These are phyloP conservation scores for Chiroxiphia lanceolata DNA, from an alignment of 2,797 vertebrate species.

Conservation along the genomic window DNA sequence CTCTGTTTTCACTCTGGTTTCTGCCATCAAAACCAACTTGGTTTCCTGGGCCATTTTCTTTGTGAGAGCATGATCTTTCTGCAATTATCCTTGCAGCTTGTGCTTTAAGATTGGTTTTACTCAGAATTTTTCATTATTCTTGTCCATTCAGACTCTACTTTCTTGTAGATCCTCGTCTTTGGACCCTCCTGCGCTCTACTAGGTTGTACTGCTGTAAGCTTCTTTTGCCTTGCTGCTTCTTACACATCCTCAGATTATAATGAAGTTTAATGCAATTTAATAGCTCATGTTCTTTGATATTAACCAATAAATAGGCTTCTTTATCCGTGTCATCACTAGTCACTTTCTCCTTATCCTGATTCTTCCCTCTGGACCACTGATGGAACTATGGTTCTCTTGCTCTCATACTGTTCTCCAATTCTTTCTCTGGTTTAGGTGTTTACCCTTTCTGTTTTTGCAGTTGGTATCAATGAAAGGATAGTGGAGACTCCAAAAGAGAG, in stretches of 20 bases:
- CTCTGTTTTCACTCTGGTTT: neutral
- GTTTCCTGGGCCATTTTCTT: neutral
- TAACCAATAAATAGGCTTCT: neutral
- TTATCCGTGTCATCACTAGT: neutral
- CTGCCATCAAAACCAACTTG: neutral
- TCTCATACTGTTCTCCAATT: neutral
- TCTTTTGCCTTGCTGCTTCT: neutral
- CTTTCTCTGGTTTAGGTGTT: neutral
- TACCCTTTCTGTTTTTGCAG: neutral
- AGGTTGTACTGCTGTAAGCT: neutral
- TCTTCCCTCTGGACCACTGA: neutral
- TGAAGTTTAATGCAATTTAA: neutral
- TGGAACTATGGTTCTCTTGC: accelerated
- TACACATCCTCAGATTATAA: neutral
- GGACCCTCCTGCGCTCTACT: neutral
- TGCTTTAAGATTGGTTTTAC: neutral
- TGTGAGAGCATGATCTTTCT: neutral
- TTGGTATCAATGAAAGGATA: neutral
- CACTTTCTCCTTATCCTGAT: neutral
- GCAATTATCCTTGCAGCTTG: neutral
- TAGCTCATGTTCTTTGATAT: neutral
- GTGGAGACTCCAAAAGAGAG: neutral
- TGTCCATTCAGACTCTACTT: neutral
- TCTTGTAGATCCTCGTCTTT: neutral
- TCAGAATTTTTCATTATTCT: neutral